Evolutionary conservation across 1,140 invertebrate genomes (phyloP), one percentile per base, ranked within the genome.

Genomic region (Mycetomoellerius zeteki): DNA sequence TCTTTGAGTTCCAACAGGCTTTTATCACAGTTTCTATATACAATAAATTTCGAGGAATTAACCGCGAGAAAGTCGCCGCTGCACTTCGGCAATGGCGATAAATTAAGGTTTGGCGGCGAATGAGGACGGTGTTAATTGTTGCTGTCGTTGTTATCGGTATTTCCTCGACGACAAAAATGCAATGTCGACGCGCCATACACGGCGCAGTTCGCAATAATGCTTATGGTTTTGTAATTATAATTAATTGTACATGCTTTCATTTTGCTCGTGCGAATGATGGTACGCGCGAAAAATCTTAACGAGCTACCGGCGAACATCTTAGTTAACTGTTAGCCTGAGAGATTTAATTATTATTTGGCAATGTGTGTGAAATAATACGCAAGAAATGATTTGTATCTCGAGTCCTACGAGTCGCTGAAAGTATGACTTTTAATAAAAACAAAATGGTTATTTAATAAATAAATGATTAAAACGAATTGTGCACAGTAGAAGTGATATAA

Each of bases 11-110:
- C 71, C 65, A 47, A 50, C 77, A 47, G 10, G 2, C 1, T 65
- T 78, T 50, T 27, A 64, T 47, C 16, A 50, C 4, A 37, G 24
- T n/a, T 52, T 50, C 16, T 14, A 4, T 19, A 1, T 24, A 69
- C 4, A 47, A 67, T 47, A 81, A 81, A 69, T 24, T 30, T 86
- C 60, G 33, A 56, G 19, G n/a, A 71, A 76, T 73, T 89, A 87
- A 90, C 65, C 27, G 43, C 85, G 88, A 85, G 90, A 88, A 91
- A 90, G 86, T 84, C 58, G 30, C 58, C 60, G 47, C 64, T 43
- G 65, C 62, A 56, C 30, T 75, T 33, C 12, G 47, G 43, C n/a
- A n/a, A 24, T 14, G 14, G 8, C 58, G 75, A 86, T 88, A 90
- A 90, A 90, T 88, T 88, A 82, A 88, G 47, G 77, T 84, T 88